A percentile compares a stretch with the other conserved stretches of the same genome.
Evolutionary conservation across 2,113 vertebrate genomes (phyloP).

Genomic region (Bombycilla garrulus): DNA sequence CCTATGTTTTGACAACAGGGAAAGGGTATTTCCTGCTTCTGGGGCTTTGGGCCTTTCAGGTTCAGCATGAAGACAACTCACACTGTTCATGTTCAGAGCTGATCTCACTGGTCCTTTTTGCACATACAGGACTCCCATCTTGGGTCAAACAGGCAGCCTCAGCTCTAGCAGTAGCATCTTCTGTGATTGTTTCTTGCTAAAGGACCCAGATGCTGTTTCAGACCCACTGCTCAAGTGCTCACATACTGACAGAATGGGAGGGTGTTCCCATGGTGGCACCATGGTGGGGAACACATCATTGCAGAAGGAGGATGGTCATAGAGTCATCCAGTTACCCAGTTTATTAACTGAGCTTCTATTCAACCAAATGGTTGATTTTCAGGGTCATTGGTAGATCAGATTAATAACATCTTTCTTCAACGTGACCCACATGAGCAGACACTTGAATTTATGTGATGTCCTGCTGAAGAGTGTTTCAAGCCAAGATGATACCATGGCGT

Average conservation of each 20-base stretch:
- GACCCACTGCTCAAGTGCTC: not conserved
- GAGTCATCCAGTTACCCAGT: not conserved
- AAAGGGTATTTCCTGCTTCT: not conserved
- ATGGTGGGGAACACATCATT: accelerated
- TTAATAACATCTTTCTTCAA: not conserved
- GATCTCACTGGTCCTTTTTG: not conserved
- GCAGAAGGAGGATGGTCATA: not conserved
- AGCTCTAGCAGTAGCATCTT: not conserved
- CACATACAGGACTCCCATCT: not conserved
- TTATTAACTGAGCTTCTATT: not conserved
- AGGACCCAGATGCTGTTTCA: not conserved
- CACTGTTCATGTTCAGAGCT: not conserved
- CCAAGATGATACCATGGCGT: not conserved
- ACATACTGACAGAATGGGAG: too few species aligned
- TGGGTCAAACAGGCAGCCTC: not conserved
- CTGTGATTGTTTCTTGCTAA: not conserved
- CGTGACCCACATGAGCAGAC: not conserved
- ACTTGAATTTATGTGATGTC: not conserved
- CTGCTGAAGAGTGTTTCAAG: not conserved
- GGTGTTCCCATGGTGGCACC: not conserved
- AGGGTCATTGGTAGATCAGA: not conserved
- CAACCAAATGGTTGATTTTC: not conserved
- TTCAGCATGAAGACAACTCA: not conserved
- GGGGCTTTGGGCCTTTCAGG: not conserved
- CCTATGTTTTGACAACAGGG: not conserved